Evolutionary conservation across 2,888 invertebrate species (phyloP), one percentile per base, ranked within the genome.

Genomic region (Microdon myrmicae): DNA sequence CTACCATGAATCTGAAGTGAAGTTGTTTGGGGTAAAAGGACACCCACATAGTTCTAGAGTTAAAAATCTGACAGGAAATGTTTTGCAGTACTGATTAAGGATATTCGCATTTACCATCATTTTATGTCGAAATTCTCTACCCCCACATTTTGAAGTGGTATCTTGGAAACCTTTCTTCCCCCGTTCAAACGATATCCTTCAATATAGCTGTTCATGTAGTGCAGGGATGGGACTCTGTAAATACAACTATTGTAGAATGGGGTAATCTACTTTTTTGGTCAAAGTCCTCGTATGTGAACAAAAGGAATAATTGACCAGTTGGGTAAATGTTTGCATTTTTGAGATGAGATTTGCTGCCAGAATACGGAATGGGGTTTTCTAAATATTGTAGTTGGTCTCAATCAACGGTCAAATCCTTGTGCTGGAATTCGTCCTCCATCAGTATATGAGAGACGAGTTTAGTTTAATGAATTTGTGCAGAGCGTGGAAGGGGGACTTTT

Each of bases 271-370:
- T 41, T 64, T 56, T 56, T 47, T 23, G 45, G 37, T 68, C 38
- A 61, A 53, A 6, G 12, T 31, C 41, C 37, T 38, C 60, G 61
- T 59, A 66, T 64, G 44, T 37, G 66, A 68, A 68, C 66, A 67
- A 68, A 68, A 54, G 51, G 60, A 68, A 68, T 68, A 68, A 68
- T 68, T 68, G 68, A 67, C 66, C 66, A 67, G 58, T 44, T 54
- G 55, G 66, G 61, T 60, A 68, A 68, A 68, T 68, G 68, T 68
- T 68, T 54, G 68, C 66, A 61, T 68, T 60, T 67, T 66, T 66
- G 54, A 61, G 53, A 54, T 28, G 45, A 61, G 48, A 49, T n/a
- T 23, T 43, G 19, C 13, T 31, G 28, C 14, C 12, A 10, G 20
- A 34, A 14, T 19, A n/a, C 8, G 20, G 26, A 14, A 51, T 39